Conservation (phyloP, 2,113 vertebrate species). For the Coptodon rendalli region DNA sequence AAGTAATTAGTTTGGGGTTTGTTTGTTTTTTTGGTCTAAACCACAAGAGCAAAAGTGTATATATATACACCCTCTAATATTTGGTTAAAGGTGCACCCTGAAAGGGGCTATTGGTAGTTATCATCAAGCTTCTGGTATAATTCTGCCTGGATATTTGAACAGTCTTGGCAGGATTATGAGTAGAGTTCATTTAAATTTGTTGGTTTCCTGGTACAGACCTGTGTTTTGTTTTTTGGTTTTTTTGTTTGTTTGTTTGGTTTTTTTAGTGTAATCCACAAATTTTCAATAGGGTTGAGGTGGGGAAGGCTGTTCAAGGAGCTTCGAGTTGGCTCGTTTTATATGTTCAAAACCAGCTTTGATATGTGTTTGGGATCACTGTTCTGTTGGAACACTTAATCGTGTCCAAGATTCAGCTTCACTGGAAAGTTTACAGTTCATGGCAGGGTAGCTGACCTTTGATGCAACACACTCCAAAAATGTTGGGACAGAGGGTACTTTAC, state of each 20-base stretch:
- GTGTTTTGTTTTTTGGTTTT: accelerated
- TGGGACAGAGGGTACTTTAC: background rate
- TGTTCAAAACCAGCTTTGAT: background rate
- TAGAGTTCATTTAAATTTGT: background rate
- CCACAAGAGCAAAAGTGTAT: background rate
- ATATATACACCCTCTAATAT: background rate
- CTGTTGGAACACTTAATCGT: background rate
- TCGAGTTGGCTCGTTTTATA: background rate
- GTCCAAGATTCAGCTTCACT: background rate
- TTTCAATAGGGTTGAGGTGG: background rate
- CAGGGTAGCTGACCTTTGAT: background rate
- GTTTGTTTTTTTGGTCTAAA: background rate
- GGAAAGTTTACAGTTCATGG: background rate
- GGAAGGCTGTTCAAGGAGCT: background rate
- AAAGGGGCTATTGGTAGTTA: background rate
- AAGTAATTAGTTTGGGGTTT: background rate
- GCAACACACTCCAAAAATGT: background rate
- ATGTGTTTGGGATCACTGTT: background rate
- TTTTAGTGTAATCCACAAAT: background rate
- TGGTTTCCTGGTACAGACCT: background rate
- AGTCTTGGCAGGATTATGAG: background rate
- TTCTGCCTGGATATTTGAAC: background rate
- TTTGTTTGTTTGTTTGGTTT: too few relatives aligned
- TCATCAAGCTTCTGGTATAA: background rate
- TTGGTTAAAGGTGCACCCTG: background rate